A percentile compares a stretch with the other conserved stretches of the same genome.
phyloP scores from a whole-genome alignment of 2,113 vertebrate genomes.

The Andinoacara biseriatus region DNA sequence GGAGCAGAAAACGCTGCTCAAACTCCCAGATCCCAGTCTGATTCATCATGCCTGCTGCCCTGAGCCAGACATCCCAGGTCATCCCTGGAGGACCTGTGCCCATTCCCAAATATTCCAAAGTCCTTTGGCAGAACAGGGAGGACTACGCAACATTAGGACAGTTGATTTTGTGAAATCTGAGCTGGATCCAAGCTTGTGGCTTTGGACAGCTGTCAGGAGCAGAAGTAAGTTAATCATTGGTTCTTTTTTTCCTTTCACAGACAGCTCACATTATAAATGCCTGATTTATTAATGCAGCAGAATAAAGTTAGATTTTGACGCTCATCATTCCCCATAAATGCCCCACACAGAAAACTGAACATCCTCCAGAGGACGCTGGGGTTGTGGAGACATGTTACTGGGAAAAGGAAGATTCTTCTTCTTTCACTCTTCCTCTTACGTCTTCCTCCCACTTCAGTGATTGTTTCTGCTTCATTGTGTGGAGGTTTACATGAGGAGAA shows the following conservation, averaged over 20 bases:
- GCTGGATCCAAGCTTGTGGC: neutral
- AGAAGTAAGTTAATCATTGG: neutral
- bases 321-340: neutral
- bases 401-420: conserved; percentile 15
- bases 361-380: neutral
- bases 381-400: neutral
- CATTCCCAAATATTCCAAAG: neutral
- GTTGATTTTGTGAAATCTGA: neutral
- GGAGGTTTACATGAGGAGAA: neutral
- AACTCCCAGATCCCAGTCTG: neutral
- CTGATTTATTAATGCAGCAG: neutral
- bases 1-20: neutral
- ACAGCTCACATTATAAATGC: neutral
- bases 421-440: conserved; percentile 12
- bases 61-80: neutral
- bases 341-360: neutral
- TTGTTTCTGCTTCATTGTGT: neutral
- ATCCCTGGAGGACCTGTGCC: neutral
- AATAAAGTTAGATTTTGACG: neutral
- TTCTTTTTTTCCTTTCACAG: neutral
- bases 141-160: neutral
- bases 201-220: neutral
- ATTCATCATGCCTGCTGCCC: neutral
- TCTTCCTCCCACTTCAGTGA: conserved; percentile 7
- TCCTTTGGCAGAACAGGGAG: neutral